phyloP scores from a whole-genome alignment of 2,113 vertebrate species.

The Colius striatus region DNA sequence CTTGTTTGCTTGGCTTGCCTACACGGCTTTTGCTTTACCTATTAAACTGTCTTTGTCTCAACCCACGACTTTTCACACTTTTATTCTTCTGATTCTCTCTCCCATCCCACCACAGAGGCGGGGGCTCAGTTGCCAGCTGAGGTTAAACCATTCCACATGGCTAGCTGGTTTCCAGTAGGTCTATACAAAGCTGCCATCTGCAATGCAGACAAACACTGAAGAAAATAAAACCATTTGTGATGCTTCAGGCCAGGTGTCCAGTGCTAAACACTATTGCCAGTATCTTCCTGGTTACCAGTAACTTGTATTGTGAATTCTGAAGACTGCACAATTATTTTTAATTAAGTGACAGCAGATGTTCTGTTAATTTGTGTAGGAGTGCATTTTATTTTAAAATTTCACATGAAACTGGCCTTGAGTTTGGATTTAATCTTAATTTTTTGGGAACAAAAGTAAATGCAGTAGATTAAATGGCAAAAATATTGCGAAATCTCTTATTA shows the following conservation, averaged over 20 bases:
- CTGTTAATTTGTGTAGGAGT: conserved; percentile 1
- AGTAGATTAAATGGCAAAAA: neutral
- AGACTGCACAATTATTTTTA: neutral
- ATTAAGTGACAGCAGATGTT: neutral
- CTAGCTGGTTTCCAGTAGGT: neutral
- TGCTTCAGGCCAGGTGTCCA: neutral
- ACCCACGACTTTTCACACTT: no score
- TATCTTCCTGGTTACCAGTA: neutral
- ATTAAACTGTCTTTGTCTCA: no score
- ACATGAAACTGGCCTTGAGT: neutral
- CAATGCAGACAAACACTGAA: neutral
- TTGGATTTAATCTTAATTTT: neutral
- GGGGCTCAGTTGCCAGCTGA: no score
- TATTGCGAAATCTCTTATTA: neutral
- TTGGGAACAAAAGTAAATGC: neutral
- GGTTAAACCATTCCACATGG: neutral
- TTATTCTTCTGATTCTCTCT: no score
- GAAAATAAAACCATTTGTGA: neutral
- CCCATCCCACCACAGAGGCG: no score
- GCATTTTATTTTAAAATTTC: conserved; percentile 6
- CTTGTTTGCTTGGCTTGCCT: no score
- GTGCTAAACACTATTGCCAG: neutral
- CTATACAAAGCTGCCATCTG: neutral
- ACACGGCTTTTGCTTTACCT: no score
- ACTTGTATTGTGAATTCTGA: neutral